Base-by-base conservation (phyloP, 2,113 vertebrate genomes). In the Athene noctua region DNA sequence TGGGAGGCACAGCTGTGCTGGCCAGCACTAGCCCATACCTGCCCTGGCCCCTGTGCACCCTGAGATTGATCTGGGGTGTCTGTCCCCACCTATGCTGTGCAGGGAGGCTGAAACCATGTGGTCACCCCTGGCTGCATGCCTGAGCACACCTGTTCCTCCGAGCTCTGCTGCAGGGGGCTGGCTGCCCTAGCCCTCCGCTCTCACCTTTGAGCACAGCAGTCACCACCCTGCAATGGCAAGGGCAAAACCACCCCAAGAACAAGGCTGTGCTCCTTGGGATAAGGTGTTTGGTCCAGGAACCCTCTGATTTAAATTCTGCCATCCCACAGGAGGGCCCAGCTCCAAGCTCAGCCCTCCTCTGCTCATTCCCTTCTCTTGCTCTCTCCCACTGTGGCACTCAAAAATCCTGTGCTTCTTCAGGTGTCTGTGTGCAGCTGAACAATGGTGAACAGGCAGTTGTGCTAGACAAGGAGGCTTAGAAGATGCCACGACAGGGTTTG, bases 51-150 rank as follows among this genome's bases (percentile, higher is more conserved):
- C 40, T 1, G 0, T 26, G 7, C 8, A 10, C 44, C 47, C 58
- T 0, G 0, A n/a, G 55, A 57, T 25, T 52, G 20, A 80, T 22
- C 23, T n/a, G 42, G 20, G 40, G 30, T 5, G 59, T 9, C 23
- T 23, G 29, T 26, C 29, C 85, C 70, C 27, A 82, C 21, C 13
- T 6, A 2, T 10, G 57, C 46, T 6, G 2, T 7, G 10, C 0
- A 2, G 29, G 29, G 15, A 77, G 54, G 54, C 30, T 19, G 3
- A 92, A 77, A 34, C 49, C 46, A 73, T 26, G 40, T n/a, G 15
- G 42, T 62, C 30, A 61, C 10, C n/a, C 10, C 36, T 5, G 8
- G 57, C 61, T 81, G 44, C 47, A 5, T 27, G 16, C 47, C 44
- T 4, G 6, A 91, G 47, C n/a, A 81, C 7, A 42, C n/a, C 49